Base-by-base conservation (phyloP, 2,797 vertebrate species). In the Anniella stebbinsi region DNA sequence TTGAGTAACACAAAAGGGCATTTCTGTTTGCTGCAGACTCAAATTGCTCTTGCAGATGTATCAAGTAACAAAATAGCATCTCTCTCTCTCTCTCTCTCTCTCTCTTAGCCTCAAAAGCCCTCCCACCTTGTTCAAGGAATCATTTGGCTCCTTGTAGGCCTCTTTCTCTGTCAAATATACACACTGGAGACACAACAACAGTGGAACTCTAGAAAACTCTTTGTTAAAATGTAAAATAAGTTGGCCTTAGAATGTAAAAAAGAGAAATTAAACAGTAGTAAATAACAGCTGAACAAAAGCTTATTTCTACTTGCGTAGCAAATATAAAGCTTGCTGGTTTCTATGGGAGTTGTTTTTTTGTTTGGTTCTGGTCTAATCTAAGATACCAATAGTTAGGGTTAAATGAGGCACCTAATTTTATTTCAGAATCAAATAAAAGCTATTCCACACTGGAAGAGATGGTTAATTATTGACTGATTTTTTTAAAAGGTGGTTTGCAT, bases 311-410 rank as follows among this genome's bases (percentile, higher is more conserved):
- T 86, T 91, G 92, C 88, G 87, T 78, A 90, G 93, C 87, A 89
- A 93, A 96, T 54, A 93, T 82, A 89, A 93, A 92, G 87, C 95
- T 96, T 94, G 95, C 89, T 77, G 76, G 96, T 97, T 97, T 97
- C 97, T 96, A 97, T 97, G 96, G 96, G 96, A 94, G 97, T 92
- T 94, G 45, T 45, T 4, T 9, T 17, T n/a, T 33, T 57, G 30
- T 80, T 80, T 33, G 51, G n/a, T 33, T 97, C 95, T 97, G 93
- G 95, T 95, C 93, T 85, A 89, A 86, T 57, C 92, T 63, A 88
- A 93, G 94, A 94, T 94, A 90, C 87, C 88, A 81, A 92, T 86
- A 93, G 84, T 93, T 88, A 82, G 91, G 93, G 92, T 92, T 92
- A 93, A 86, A 86, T 7, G 70, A 93, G 86, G 89, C 93, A 88